These are phyloP conservation scores for Eristalis intricaria DNA, from an alignment of 2,888 invertebrate genomes.

Conservation along the genomic window DNA sequence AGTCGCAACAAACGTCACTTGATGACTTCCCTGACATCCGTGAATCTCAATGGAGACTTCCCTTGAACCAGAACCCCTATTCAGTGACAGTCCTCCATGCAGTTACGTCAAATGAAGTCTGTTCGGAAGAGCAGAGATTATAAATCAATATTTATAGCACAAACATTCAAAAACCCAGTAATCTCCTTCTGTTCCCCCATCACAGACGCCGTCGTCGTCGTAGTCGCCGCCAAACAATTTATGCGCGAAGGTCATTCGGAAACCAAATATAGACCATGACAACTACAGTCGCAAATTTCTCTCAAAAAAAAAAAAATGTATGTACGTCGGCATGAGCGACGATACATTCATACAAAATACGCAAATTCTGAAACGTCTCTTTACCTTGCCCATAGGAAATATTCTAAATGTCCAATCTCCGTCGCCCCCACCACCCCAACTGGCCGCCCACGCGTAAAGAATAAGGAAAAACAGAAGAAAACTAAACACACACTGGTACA, in stretches of 20 bases:
- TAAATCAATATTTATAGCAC: background rate
- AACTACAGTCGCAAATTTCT: slow-evolving; percentile 7
- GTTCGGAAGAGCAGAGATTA: background rate
- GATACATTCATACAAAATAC: background rate
- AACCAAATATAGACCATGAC: slow-evolving; percentile 54
- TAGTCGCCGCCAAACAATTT: slow-evolving; percentile 5
- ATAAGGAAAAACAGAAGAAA: slow-evolving; percentile 1
- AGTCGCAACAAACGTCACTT: no score
- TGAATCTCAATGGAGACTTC: no score
- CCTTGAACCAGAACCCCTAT: no score
- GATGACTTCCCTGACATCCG: no score
- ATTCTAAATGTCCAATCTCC: slow-evolving; percentile 30
- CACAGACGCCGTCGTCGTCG: background rate
- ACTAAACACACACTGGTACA: slow-evolving; percentile 10
- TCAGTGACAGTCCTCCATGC: no score
- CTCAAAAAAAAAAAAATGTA: background rate
- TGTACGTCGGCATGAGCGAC: background rate
- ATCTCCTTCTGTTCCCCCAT: slow-evolving; percentile 22
- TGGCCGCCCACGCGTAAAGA: slow-evolving; percentile 18
- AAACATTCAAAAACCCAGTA: slow-evolving; percentile 16
- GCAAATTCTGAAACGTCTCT: slow-evolving; percentile 23
- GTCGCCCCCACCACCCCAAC: background rate
- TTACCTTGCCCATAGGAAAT: slow-evolving; percentile 45
- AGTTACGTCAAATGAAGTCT: background rate
- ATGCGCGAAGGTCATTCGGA: slow-evolving; percentile 48